Base-by-base conservation (phyloP, 2,113 vertebrate genomes). In the Heterotilapia buettikoferi region DNA sequence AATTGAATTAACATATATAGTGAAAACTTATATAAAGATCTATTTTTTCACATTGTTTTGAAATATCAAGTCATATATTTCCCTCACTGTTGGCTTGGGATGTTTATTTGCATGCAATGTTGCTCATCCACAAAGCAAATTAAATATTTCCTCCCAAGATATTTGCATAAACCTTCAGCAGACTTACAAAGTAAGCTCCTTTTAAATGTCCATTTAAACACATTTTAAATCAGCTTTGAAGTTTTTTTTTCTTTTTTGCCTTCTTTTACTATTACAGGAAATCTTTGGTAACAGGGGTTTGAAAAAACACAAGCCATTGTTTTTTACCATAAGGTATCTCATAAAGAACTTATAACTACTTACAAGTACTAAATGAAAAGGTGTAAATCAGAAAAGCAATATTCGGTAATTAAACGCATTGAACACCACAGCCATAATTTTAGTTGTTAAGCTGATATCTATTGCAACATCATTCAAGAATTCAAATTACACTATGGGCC, bases 91-190 rank as follows among this genome's bases (percentile, higher is more conserved):
- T 88, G 21, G n/a, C 76, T 95, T 94, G 95, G 87, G 86, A 95
- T 95, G 50, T 4, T 61, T 16, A 85, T 96, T 96, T 96, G 86
- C 91, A 92, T 94, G 50, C 71, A 84, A 47, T 86, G 81, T 84
- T 63, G 78, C 43, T 85, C n/a, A 83, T 80, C 36, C 52, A 84
- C 33, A 56, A 90, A 83, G 16, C 73, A 91, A 89, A 86, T 79
- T 76, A 82, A 14, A 88, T 36, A 91, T 89, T 93, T 93, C 92
- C 94, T 89, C 19, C 90, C 88, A 85, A 26, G 6, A 38, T 29
- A 89, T 96, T 95, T 96, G 78, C 82, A 86, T 93, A 66, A 82
- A 83, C 52, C 78, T 33, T 26, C 59, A 86, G 12, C 6, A 68
- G 47, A 38, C 7, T 4, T 61, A 21, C 9, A 59, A 73, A 73